A percentile compares a stretch with the other conserved stretches of the same genome.
Conservation (phyloP, 2,888 invertebrate genomes). For the Trichacis sp. region DNA sequence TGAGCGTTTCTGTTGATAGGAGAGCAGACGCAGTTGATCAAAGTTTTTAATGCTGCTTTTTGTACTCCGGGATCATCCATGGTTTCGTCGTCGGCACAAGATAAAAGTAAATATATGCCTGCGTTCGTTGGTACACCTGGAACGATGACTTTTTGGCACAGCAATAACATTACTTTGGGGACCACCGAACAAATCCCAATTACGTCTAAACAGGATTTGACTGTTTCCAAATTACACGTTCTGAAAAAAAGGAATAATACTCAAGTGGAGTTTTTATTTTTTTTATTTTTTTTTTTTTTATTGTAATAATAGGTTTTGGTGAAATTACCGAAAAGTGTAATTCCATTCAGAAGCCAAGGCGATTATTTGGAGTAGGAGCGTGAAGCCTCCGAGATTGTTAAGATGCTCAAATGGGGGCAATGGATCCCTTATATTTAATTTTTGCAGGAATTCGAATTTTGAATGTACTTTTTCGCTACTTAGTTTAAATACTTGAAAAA, state of each 20-base stretch:
- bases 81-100: constrained; percentile 91
- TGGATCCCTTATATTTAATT: constrained; percentile 77
- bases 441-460: constrained; percentile 85
- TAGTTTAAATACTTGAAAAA: constrained; percentile 70
- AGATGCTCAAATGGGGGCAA: constrained; percentile 94
- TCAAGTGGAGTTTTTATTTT: no score
- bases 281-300: no score
- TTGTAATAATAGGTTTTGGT: no score
- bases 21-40: constrained; percentile 95
- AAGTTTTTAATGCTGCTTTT: constrained; percentile 88
- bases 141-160: constrained; percentile 82
- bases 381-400: constrained; percentile 84
- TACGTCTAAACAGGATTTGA: constrained; percentile 86
- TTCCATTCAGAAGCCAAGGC: constrained; percentile 95
- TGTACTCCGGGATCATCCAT: constrained; percentile 92
- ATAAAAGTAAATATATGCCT: constrained; percentile 63
- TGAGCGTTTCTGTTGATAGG: constrained; percentile 81
- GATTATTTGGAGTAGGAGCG: constrained; percentile 85
- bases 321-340: constrained; percentile 83
- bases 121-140: constrained; percentile 83
- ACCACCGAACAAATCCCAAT: constrained; percentile 91
- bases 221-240: constrained; percentile 79
- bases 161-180: constrained; percentile 81
- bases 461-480: constrained; percentile 87
- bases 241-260: no score